These are phyloP conservation scores for Sphyrna mokarran DNA, from an alignment of 2,113 vertebrate species.

Conservation along the genomic window DNA sequence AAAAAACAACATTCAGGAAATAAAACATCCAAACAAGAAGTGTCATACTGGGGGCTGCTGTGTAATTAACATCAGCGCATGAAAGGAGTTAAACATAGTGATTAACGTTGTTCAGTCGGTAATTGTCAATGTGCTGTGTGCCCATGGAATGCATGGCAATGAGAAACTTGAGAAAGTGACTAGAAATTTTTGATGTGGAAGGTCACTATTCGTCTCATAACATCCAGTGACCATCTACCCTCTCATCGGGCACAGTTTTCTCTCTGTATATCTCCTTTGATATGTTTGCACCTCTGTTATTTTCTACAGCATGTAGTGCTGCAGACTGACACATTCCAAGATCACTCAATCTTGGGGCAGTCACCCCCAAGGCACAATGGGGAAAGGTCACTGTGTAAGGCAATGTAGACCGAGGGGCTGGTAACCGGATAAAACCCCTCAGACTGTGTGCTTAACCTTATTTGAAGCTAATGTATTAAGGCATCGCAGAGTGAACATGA, in stretches of 20 bases:
- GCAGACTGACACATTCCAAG: too few relatives aligned
- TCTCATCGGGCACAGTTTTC: background rate
- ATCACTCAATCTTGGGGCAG: too few relatives aligned
- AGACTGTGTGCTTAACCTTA: too few relatives aligned
- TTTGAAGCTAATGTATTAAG: too few relatives aligned
- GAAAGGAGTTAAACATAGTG: constrained; percentile 1
- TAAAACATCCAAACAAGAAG: background rate
- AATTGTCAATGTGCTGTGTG: background rate
- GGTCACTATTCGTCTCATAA: background rate
- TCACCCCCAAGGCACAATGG: too few relatives aligned
- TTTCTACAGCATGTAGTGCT: background rate
- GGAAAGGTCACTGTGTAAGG: too few relatives aligned
- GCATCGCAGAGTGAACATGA: too few relatives aligned
- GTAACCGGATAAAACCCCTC: too few relatives aligned
- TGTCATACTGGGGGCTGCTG: background rate
- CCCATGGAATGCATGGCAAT: background rate
- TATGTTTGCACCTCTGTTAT: background rate
- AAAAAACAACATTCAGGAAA: background rate
- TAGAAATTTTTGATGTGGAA: background rate
- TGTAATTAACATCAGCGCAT: background rate
- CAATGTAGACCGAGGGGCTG: too few relatives aligned
- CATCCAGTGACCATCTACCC: background rate
- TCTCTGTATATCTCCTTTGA: background rate
- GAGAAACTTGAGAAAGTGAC: background rate
- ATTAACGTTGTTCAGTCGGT: background rate